Conservation (phyloP, 1,140 invertebrate genomes). For the Psix sp. region DNA sequence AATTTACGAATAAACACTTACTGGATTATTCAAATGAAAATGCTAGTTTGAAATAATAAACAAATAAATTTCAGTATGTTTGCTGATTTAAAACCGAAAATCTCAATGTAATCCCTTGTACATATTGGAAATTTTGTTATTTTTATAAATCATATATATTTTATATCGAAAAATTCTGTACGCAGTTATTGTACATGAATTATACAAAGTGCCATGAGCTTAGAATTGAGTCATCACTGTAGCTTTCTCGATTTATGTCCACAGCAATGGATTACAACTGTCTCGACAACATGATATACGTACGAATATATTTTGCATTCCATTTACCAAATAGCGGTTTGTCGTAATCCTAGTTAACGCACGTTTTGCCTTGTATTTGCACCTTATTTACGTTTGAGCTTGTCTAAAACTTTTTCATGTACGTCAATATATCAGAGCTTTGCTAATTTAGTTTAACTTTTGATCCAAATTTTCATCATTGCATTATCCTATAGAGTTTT, state of each 20-base stretch:
- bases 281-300: slow-evolving; percentile 60
- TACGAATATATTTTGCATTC: slow-evolving; percentile 64
- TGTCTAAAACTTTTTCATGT: slow-evolving; percentile 41
- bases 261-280: slow-evolving; percentile 61
- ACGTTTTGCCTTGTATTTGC: slow-evolving; percentile 60
- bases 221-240: slow-evolving; percentile 60
- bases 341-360: slow-evolving; percentile 60
- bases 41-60: too few relatives aligned
- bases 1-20: too few relatives aligned
- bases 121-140: too few relatives aligned
- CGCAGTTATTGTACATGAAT: slow-evolving; percentile 51
- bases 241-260: slow-evolving; percentile 59
- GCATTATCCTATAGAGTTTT: neutral
- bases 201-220: slow-evolving; percentile 60
- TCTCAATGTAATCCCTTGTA: too few relatives aligned
- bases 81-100: too few relatives aligned
- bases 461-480: slow-evolving; percentile 7
- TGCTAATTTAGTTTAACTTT: slow-evolving; percentile 20
- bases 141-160: too few relatives aligned
- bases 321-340: slow-evolving; percentile 61
- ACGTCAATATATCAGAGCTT: slow-evolving; percentile 36
- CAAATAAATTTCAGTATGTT: too few relatives aligned
- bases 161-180: slow-evolving; percentile 35
- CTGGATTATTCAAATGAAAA: too few relatives aligned
- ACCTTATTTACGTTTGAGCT: slow-evolving; percentile 58